Conservation (phyloP, 1,140 invertebrate species). For the Drosophila pseudoananassae region DNA sequence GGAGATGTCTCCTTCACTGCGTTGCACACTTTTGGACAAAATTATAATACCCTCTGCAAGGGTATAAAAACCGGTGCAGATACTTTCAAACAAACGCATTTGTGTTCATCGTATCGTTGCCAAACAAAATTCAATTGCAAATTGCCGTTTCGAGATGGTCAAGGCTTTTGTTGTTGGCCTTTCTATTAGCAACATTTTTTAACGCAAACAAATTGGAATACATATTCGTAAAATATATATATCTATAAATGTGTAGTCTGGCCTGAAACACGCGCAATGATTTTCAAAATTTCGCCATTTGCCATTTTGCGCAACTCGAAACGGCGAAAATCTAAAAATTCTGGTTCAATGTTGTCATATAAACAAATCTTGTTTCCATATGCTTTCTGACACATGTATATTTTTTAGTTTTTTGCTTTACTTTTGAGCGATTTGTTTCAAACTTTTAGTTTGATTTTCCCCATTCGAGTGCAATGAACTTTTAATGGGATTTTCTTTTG, state of each 20-base stretch:
- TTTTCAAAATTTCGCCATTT: conserved; percentile 28
- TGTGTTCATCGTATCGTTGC: conserved; percentile 46
- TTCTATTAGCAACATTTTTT: conserved; percentile 56
- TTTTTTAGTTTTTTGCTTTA: conserved; percentile 51
- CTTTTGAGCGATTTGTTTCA: conserved; percentile 31
- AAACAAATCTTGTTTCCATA: conserved; percentile 44
- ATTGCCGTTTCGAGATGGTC: conserved; percentile 58
- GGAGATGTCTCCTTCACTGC: no score
- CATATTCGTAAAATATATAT: neutral
- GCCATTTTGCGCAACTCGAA: conserved; percentile 59
- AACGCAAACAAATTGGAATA: conserved; percentile 37
- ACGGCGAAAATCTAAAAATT: conserved; percentile 48
- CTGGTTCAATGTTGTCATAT: conserved; percentile 55
- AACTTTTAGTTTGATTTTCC: conserved; percentile 37
- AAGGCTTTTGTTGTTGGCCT: conserved; percentile 54
- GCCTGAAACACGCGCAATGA: conserved; percentile 52
- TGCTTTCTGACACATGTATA: conserved; percentile 62
- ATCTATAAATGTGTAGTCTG: conserved; percentile 26
- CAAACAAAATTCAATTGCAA: conserved; percentile 59
- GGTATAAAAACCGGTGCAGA: conserved; percentile 5
- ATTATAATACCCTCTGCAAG: no score
- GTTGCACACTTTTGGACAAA: no score
- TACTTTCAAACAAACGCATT: conserved; percentile 46
- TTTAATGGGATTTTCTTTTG: conserved; percentile 24
- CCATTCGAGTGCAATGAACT: conserved; percentile 69